Evolutionary conservation across 2,888 invertebrate species (phyloP), one percentile per base, ranked within the genome.

Genomic region (Macaria notata): DNA sequence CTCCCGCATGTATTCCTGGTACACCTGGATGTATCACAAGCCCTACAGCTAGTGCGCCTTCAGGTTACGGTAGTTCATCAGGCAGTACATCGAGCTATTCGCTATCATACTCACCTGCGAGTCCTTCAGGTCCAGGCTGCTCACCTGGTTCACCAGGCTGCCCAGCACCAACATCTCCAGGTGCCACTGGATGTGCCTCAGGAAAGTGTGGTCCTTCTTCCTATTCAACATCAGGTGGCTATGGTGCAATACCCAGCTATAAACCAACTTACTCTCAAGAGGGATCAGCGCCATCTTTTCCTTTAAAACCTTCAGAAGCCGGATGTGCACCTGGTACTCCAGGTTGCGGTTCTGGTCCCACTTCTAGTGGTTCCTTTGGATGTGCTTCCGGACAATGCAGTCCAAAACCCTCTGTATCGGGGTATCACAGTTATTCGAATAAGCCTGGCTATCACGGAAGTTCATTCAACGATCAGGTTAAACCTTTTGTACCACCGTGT

Each of bases 1-100:
- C 31, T 4, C 9, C 44, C n/a, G 29, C 7, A 30, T 65, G 64
- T 55, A 30, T 45, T 6, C 59, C 63, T 31, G 57, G 57, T 8
- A 49, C 49, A 31, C 46, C 53, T 3, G 57, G 57, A n/a, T 58
- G 57, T 29, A 8, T 5, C 8, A 44, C 31, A 7, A 6, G 8
- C 9, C 9, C 45, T 42, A 39, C 53, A 6, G 9, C 31, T 3
- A 41, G 6, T 30, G 54, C 52, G 4, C 45, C 56, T 50, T 47
- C 50, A 43, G 45, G 41, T 8, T 56, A 56, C 51, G 41, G 46
- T 8, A 33, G n/a, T 36, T 31, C 33, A 19, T 19, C 19, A 4
- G 29, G 46, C n/a, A 47, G 30, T 9, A 51, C 46, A 8, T 44
- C 55, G 1, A 49, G 29, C 31, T 43, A 44, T 49, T 48, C 46